Evolutionary conservation across 2,888 invertebrate genomes (phyloP).

Genomic region (Colletes collaris): DNA sequence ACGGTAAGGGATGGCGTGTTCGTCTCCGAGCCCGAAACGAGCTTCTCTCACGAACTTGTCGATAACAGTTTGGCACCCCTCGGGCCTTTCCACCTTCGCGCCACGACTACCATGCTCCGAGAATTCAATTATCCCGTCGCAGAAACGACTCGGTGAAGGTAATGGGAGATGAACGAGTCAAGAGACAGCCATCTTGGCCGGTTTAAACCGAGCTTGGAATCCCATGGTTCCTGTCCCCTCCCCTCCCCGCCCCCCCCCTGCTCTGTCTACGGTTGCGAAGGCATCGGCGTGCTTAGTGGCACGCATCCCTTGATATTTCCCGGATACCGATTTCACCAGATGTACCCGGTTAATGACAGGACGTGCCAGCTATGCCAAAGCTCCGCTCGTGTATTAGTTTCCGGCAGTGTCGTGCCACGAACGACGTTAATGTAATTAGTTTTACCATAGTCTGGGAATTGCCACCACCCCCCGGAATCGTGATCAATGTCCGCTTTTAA

Average conservation of each 20-base stretch:
- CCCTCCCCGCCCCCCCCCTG: too few relatives aligned
- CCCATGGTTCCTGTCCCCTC: slow-evolving; percentile 12
- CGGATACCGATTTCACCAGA: slow-evolving; percentile 24
- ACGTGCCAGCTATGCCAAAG: slow-evolving; percentile 6
- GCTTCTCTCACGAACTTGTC: slow-evolving; percentile 63
- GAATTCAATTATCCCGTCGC: slow-evolving; percentile 76
- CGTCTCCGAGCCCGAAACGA: slow-evolving; percentile 32
- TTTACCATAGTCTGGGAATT: too few relatives aligned
- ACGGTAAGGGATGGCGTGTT: neutral
- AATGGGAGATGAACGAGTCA: slow-evolving; percentile 69
- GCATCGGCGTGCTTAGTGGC: slow-evolving; percentile 19
- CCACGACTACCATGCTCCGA: slow-evolving; percentile 55
- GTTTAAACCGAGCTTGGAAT: slow-evolving; percentile 45
- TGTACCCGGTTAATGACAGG: slow-evolving; percentile 16
- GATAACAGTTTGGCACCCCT: slow-evolving; percentile 67
- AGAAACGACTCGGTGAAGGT: slow-evolving; percentile 63
- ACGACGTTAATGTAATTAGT: slow-evolving; percentile 11
- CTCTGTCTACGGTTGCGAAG: neutral
- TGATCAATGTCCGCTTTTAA: too few relatives aligned
- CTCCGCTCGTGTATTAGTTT: neutral
- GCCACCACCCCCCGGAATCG: too few relatives aligned
- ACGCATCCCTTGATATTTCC: slow-evolving; percentile 12
- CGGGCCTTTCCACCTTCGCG: slow-evolving; percentile 65
- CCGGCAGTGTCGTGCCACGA: neutral
- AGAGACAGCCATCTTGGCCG: slow-evolving; percentile 58